Base-by-base conservation (phyloP, 2,888 invertebrate genomes). In the Stomorhina lunata region DNA sequence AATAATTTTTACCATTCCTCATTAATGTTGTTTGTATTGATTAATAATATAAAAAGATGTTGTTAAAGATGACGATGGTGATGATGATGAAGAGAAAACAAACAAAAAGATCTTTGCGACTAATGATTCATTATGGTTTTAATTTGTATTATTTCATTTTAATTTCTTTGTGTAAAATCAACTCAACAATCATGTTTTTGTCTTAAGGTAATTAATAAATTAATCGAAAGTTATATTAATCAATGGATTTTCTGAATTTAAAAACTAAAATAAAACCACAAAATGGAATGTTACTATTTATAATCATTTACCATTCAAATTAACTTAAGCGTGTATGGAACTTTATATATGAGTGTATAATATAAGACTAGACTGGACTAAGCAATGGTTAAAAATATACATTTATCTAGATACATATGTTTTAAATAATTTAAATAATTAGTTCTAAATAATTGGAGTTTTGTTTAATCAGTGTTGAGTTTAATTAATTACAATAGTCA, bases 141-240 rank as follows among this genome's bases (percentile, higher is more conserved):
- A 45, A 76, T 68, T 69, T 43, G 53, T 40, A 27, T 63, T 27
- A 10, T 63, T 63, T 29, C 17, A 17, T 7, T 43, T 20, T 32
- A 20, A 34, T 61, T 61, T 53, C 25, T 43, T 53, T 43, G 43
- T 40, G 12, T 29, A 34, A 76, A 48, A 57, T 76, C 75, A 63
- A 65, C 65, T 55, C 65, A 57, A 59, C 76, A 43, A 50, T 48
- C 73, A 55, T 40, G 53, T 45, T 27, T 65, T 53, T 57, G 20
- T 48, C 17, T 40, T 25, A n/a, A n/a, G 12, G 50, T 68, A 77
- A 77, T 68, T 75, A 75, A 66, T 75, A 55, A 75, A 75, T 75
- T 40, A 77, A 61, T 77, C 37, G 29, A 68, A 53, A 55, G 10
- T 27, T 40, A 27, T 40, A 68, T 68, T 55, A 68, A 68, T 68